These are phyloP conservation scores for Hippocampus kuda DNA, from an alignment of 2,797 vertebrate species.

Conservation along the genomic window DNA sequence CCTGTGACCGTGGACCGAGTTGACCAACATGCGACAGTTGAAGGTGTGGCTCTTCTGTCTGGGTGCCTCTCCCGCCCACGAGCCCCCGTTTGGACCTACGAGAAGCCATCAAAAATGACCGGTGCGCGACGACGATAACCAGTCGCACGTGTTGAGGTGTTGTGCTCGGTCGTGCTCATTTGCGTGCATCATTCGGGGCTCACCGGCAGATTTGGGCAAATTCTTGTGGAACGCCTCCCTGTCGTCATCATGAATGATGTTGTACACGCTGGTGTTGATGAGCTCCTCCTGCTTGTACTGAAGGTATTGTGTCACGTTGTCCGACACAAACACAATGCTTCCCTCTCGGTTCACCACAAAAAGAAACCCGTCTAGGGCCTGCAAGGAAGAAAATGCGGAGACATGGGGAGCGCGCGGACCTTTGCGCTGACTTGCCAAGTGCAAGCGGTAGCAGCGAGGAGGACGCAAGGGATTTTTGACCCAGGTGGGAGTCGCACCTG, in stretches of 20 bases:
- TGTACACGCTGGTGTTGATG: conserved; percentile 93
- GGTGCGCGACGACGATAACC: background rate
- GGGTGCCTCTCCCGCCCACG: conserved; percentile 83
- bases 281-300: conserved; percentile 97
- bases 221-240: conserved; percentile 93
- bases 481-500: conserved; percentile 67
- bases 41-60: conserved; percentile 96
- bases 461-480: conserved; percentile 23
- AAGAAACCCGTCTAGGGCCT: conserved; percentile 96
- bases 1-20: conserved; percentile 66
- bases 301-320: conserved; percentile 96
- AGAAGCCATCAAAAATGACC: conserved; percentile 1
- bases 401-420: background rate
- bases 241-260: conserved; percentile 92
- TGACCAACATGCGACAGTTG: conserved; percentile 93
- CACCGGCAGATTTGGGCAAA: conserved; percentile 87
- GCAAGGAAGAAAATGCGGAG: conserved; percentile 4
- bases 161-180: background rate
- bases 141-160: background rate
- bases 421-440: background rate
- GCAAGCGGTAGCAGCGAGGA: background rate
- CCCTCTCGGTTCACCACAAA: conserved; percentile 97
- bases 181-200: conserved; percentile 14
- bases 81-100: conserved; percentile 74
- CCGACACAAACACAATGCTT: conserved; percentile 95